Conservation (phyloP, 1,140 invertebrate species). For the Diorhabda sublineata region DNA sequence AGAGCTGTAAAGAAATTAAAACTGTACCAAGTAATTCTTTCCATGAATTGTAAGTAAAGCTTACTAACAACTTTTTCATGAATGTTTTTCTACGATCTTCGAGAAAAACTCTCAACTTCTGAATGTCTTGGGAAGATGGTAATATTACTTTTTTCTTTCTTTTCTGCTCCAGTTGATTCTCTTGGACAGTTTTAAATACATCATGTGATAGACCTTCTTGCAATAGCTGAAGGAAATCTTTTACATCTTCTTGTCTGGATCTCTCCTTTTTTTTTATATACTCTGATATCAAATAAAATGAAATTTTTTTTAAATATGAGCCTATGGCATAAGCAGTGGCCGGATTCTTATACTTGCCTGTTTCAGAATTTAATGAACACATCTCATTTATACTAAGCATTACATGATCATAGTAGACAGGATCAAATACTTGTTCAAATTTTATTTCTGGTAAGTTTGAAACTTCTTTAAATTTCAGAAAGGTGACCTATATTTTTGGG, state of each 20-base stretch:
- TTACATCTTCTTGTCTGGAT: background rate
- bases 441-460: no score
- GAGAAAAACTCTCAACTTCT: background rate
- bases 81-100: background rate
- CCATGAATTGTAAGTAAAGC: constrained; percentile 6
- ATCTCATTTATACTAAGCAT: no score
- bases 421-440: no score
- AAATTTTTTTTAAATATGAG: background rate
- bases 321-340: background rate
- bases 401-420: no score
- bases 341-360: constrained; percentile 5
- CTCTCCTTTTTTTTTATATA: constrained; percentile 10
- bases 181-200: constrained; percentile 13
- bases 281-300: background rate
- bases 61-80: background rate
- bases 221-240: constrained; percentile 8
- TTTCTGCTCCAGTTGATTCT: constrained; percentile 10
- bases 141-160: constrained; percentile 9
- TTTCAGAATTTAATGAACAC: background rate
- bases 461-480: no score
- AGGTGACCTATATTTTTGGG: no score
- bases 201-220: constrained; percentile 7
- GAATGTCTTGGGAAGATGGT: constrained; percentile 3
- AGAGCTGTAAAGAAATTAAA: constrained; percentile 1
- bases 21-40: background rate